Evolutionary conservation across 2,113 vertebrate genomes (phyloP).

Genomic region (Caretta caretta): DNA sequence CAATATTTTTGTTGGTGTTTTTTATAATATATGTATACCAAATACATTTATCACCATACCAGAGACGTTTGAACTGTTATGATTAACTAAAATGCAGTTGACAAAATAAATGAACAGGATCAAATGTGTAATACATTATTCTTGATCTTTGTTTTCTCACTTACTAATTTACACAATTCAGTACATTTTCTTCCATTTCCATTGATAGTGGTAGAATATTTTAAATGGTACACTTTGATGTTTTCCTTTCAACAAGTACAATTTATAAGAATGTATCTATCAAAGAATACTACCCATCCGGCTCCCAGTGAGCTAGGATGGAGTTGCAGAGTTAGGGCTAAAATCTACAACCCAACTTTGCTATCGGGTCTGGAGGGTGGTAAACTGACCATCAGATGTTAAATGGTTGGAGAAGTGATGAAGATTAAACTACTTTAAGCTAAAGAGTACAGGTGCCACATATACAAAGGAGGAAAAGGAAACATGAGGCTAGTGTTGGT

Average conservation of each 20-base stretch:
- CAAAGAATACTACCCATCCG: not conserved
- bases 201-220: not conserved
- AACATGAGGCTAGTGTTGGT: not conserved
- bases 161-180: not conserved
- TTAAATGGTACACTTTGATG: not conserved
- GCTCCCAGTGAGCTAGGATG: not conserved
- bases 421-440: not conserved
- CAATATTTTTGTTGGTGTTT: not conserved
- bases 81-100: constrained; percentile 25
- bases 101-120: not conserved
- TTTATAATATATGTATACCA: not conserved
- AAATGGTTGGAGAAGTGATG: not conserved
- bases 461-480: not conserved
- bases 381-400: not conserved
- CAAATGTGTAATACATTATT: not conserved
- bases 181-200: not conserved
- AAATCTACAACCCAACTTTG: not conserved
- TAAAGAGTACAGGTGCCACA: not conserved
- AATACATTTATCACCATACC: not conserved
- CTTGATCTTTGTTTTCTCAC: not conserved
- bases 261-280: accelerated
- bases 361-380: constrained; percentile 3
- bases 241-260: not conserved
- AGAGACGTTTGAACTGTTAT: not conserved
- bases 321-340: not conserved